phyloP scores from a whole-genome alignment of 1,140 invertebrate genomes.

The Maniola jurtina region DNA sequence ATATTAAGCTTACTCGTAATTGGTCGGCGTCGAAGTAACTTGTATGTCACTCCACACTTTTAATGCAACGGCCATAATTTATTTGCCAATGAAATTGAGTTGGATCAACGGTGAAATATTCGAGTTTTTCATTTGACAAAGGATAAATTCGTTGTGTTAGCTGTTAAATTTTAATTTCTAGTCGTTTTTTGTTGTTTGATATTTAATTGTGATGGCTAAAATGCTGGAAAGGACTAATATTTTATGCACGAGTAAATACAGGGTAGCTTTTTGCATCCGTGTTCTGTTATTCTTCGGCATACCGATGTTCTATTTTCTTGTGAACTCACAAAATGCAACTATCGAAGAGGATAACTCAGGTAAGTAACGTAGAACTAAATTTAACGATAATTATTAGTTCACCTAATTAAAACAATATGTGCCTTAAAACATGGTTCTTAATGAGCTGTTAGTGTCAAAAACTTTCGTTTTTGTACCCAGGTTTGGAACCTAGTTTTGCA shows the following conservation, averaged over 20 bases:
- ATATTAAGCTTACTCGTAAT: conserved; percentile 9
- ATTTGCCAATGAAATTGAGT: conserved; percentile 52
- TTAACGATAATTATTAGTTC: too few relatives aligned
- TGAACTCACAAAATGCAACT: neutral
- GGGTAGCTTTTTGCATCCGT: conserved; percentile 46
- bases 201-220: conserved; percentile 51
- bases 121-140: conserved; percentile 71
- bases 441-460: neutral
- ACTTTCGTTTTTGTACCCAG: conserved; percentile 10
- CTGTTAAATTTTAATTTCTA: conserved; percentile 22
- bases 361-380: neutral
- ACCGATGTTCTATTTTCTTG: conserved; percentile 38
- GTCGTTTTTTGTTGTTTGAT: conserved; percentile 30
- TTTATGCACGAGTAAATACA: conserved; percentile 44
- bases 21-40: conserved; percentile 10
- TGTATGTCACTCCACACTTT: conserved; percentile 22
- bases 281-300: conserved; percentile 56
- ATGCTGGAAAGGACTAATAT: conserved; percentile 68
- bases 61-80: conserved; percentile 15
- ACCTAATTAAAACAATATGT: too few relatives aligned
- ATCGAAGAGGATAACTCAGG: conserved; percentile 10
- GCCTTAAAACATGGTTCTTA: too few relatives aligned
- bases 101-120: conserved; percentile 59
- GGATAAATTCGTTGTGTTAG: conserved; percentile 3
- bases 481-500: conserved; percentile 9